Base-by-base conservation (phyloP, 1,140 invertebrate species). In the Diplogasteroides magnus region DNA sequence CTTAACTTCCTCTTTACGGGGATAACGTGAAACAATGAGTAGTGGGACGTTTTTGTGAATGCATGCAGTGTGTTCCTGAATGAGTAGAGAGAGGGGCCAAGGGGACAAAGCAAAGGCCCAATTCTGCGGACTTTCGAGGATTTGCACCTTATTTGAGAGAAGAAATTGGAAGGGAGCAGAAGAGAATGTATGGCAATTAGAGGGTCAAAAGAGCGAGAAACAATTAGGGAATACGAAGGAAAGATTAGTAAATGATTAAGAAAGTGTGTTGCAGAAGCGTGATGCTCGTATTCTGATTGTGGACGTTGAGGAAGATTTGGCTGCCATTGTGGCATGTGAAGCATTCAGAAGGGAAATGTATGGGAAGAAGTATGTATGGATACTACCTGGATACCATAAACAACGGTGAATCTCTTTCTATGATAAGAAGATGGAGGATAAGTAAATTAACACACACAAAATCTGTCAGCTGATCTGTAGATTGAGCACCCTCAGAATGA, bases 301-400 rank as follows among this genome's bases (percentile, higher is more conserved):
- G 6, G 97, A 97, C 85, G 97, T 98, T 83, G 92, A 95, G 84
- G 92, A 96, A 83, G 88, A 89, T 31, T 94, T 93, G 91, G 94
- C 94, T 0, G 86, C 92, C 62, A 88, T 89, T 77, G 91, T 97
- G 65, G 96, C 98, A 82, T 98, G 95, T 83, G 91, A 84, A 90
- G 91, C 78, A 87, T 87, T 84, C 72, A 77, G 82, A 48, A 76
- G 84, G 31, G 84, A 84, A 25, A 85, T 97, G 89, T 94, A 89
- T 78, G 94, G 94, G 0, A 85, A 90, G 2, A 90, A 92, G 71
- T 97, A 97, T 85, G 93, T 97, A 78, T 98, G 96, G 96, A 88
- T 98, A 0, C 90, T 98, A 11, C 90, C 93, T 84, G 93, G 92
- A 0, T 93, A 88, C 87, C 87, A 87, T 68, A 86, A 89, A 28